A percentile compares a stretch with the other conserved stretches of the same genome.
Conservation (phyloP, 2,113 vertebrate genomes). For the Tylochromis polylepis region DNA sequence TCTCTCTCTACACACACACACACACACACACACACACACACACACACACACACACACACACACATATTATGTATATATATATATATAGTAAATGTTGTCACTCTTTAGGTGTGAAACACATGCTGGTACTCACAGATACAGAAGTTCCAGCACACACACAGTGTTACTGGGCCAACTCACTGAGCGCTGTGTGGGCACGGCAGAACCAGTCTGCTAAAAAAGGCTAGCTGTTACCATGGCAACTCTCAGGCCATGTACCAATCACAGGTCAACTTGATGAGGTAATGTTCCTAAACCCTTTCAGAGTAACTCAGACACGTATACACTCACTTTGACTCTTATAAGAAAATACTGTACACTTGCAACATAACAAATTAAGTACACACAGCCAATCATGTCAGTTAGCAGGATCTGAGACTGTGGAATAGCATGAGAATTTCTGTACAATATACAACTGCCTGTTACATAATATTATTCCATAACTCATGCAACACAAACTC, state of each 20-base stretch:
- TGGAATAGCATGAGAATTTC: not conserved
- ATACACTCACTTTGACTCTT: not conserved
- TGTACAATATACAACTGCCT: not conserved
- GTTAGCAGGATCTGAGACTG: not conserved
- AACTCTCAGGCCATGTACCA: constrained; percentile 54
- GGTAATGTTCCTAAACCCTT: constrained; percentile 55
- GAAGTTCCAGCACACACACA: not conserved
- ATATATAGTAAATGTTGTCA: not conserved
- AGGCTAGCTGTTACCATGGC: constrained; percentile 53
- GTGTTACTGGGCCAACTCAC: constrained; percentile 11
- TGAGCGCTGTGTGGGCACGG: constrained; percentile 43
- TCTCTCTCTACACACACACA: too few relatives aligned
- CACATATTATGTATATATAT: too few relatives aligned
- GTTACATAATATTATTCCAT: constrained; percentile 30
- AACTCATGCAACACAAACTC: not conserved
- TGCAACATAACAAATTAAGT: not conserved
- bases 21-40: too few relatives aligned
- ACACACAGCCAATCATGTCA: not conserved
- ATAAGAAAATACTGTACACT: not conserved
- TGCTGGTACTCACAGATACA: not conserved
- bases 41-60: too few relatives aligned
- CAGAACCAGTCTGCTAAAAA: constrained; percentile 55
- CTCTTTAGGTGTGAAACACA: not conserved
- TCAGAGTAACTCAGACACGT: not conserved
- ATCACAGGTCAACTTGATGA: constrained; percentile 61